Evolutionary conservation across 2,888 invertebrate genomes (phyloP).

Genomic region (Sinopyrophorus schimmeli): DNA sequence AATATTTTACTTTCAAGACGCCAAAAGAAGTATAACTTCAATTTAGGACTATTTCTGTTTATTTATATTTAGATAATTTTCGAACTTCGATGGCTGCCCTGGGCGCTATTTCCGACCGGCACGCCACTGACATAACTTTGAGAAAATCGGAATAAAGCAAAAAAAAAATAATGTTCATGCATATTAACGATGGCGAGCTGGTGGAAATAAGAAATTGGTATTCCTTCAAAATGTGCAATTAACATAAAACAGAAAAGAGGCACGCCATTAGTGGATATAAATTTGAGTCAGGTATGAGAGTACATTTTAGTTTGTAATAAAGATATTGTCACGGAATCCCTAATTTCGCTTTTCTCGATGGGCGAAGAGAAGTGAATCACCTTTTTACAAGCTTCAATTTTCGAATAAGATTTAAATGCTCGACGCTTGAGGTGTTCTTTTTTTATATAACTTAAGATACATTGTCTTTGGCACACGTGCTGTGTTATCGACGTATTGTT

Average conservation of each 20-base stretch:
- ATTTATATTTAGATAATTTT: no score
- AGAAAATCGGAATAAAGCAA: no score
- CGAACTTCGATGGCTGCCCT: no score
- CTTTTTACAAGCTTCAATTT: conserved; percentile 40
- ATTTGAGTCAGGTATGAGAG: conserved; percentile 33
- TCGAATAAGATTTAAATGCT: conserved; percentile 27
- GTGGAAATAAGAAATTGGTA: conserved; percentile 22
- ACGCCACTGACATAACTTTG: no score
- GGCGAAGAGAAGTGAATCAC: conserved; percentile 41
- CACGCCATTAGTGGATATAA: conserved; percentile 26
- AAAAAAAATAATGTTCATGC: no score
- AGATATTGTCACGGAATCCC: conserved; percentile 32
- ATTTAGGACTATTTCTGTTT: no score
- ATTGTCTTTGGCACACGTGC: conserved; percentile 32
- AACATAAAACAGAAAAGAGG: conserved; percentile 28
- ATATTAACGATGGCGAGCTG: no score
- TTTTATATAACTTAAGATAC: conserved; percentile 14
- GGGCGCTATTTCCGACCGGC: no score
- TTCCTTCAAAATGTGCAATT: conserved; percentile 20
- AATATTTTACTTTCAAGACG: no score
- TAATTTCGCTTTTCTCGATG: conserved; percentile 29
- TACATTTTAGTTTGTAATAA: conserved; percentile 28
- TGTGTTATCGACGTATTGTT: conserved; percentile 3
- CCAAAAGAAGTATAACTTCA: no score
- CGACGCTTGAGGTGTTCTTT: conserved; percentile 17